phyloP scores from a whole-genome alignment of 2,888 invertebrate genomes.

The Osmoderma eremita region DNA sequence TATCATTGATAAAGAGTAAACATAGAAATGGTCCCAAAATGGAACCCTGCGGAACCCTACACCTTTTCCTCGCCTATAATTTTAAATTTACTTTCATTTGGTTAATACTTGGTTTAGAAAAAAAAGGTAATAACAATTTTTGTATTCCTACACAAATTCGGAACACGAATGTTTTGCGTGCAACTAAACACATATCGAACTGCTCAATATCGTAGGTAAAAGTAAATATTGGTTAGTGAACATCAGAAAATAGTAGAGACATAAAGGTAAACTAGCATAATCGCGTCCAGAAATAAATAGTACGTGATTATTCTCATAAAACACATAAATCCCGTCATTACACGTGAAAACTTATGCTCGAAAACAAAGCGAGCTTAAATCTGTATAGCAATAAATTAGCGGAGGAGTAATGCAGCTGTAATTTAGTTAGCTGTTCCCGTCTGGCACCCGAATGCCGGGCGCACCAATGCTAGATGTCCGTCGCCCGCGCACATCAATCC shows the following conservation, averaged over 20 bases:
- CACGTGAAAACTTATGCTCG: constrained; percentile 57
- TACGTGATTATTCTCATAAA: constrained; percentile 51
- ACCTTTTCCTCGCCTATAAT: no score
- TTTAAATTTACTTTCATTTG: no score
- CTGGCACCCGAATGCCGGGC: not conserved
- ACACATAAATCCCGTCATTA: constrained; percentile 57
- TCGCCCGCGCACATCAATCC: constrained; percentile 60
- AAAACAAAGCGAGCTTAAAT: constrained; percentile 60
- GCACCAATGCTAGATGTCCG: constrained; percentile 53
- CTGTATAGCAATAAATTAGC: constrained; percentile 60
- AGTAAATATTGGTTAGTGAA: not conserved
- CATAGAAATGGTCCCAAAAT: no score
- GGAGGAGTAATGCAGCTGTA: constrained; percentile 58
- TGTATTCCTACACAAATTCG: no score
- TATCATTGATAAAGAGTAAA: no score
- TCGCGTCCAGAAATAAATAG: constrained; percentile 43
- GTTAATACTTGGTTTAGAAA: no score
- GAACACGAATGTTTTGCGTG: no score
- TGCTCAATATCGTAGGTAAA: no score
- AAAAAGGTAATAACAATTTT: no score
- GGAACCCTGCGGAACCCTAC: no score
- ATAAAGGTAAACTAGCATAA: constrained; percentile 25
- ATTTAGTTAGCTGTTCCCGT: constrained; percentile 60
- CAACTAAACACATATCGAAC: no score
- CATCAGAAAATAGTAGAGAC: constrained; percentile 14